Evolutionary conservation across 2,888 invertebrate species (phyloP).

Genomic region (Tiliacea citrago): DNA sequence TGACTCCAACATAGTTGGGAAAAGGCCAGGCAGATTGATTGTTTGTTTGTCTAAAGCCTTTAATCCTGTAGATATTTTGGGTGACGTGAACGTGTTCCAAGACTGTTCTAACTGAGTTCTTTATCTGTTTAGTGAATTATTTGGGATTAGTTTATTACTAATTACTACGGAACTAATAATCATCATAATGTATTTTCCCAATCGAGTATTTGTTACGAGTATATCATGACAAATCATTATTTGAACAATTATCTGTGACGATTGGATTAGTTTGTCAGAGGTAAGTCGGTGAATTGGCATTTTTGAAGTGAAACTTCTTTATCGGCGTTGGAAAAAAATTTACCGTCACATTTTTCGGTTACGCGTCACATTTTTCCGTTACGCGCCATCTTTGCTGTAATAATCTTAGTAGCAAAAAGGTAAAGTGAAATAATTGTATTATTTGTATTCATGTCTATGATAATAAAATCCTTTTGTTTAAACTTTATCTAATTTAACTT

Average conservation of each 20-base stretch:
- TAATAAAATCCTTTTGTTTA: no score
- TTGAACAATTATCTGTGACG: background rate
- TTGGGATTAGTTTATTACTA: slow-evolving; percentile 7
- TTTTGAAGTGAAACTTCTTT: no score
- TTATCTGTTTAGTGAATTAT: slow-evolving; percentile 14
- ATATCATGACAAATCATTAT: slow-evolving; percentile 6
- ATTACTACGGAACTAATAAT: slow-evolving; percentile 3
- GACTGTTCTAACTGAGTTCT: background rate
- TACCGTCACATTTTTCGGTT: no score
- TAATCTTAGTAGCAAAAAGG: no score
- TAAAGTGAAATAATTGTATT: no score
- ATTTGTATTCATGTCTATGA: no score
- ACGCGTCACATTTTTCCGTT: no score
- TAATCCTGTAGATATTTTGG: background rate
- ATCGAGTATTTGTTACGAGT: background rate
- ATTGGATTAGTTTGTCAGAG: background rate
- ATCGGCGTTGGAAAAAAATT: no score
- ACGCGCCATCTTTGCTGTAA: no score
- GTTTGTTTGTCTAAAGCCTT: background rate
- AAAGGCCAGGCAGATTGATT: background rate
- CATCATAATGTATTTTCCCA: slow-evolving; percentile 4
- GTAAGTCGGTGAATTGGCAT: no score
- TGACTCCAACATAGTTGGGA: background rate
- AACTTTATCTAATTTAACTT: no score
- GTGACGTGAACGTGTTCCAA: background rate